A percentile compares a stretch with the other conserved stretches of the same genome.
Evolutionary conservation across 2,888 invertebrate species (phyloP).

Genomic region (Charanyca ferruginea): DNA sequence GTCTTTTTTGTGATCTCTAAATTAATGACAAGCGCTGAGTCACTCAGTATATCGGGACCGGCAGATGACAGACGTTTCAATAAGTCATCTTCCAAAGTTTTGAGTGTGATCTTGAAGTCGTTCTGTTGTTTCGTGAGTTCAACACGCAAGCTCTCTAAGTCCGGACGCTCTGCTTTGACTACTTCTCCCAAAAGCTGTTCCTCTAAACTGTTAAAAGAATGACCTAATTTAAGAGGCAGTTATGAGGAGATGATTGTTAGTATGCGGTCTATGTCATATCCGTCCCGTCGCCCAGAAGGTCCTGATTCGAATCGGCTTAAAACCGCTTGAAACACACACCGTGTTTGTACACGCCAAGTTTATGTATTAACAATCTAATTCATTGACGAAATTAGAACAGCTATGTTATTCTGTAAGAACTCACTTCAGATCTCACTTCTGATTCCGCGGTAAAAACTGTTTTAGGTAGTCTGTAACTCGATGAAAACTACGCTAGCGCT

Average conservation of each 20-base stretch:
- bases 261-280: too few species aligned
- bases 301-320: too few species aligned
- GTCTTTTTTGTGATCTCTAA: conserved; percentile 98
- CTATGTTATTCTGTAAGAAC: too few species aligned
- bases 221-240: not conserved
- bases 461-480: too few species aligned
- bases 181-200: conserved; percentile 98
- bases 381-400: too few species aligned
- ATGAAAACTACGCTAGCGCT: too few species aligned
- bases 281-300: too few species aligned
- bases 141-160: conserved; percentile 95
- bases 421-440: too few species aligned
- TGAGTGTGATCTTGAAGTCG: conserved; percentile 97
- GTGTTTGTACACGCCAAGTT: too few species aligned
- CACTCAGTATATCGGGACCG: conserved; percentile 97
- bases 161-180: conserved; percentile 97
- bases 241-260: not conserved
- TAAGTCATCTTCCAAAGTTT: conserved; percentile 97
- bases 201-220: conserved; percentile 91
- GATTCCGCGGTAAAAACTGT: too few species aligned
- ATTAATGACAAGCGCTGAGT: conserved; percentile 97
- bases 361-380: too few species aligned
- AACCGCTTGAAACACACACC: too few species aligned
- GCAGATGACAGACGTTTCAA: conserved; percentile 96
- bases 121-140: conserved; percentile 98